Percentiles rank a stretch among this genome's conserved stretches.
phyloP scores from a whole-genome alignment of 2,888 invertebrate genomes.

The Heliothis peltigera region DNA sequence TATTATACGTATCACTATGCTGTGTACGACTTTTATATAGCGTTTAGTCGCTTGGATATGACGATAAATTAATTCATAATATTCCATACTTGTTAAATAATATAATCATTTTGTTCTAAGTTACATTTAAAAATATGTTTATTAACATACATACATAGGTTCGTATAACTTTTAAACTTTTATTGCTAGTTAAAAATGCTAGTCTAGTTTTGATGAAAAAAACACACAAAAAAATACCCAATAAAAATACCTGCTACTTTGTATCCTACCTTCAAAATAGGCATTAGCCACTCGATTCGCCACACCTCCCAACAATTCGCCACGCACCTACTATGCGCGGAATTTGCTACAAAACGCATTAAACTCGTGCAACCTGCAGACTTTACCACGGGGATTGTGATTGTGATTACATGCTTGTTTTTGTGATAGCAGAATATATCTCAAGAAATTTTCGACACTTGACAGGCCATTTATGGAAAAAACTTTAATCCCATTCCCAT shows the following conservation, averaged over 20 bases:
- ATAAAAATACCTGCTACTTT: constrained; percentile 8
- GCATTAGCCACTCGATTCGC: constrained; percentile 46
- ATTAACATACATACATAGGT: too few species aligned
- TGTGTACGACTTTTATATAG: too few species aligned
- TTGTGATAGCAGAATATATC: constrained; percentile 20
- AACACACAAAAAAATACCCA: constrained; percentile 1
- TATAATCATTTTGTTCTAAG: too few species aligned
- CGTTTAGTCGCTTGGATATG: too few species aligned
- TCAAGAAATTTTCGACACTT: constrained; percentile 19
- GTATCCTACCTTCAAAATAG: constrained; percentile 25
- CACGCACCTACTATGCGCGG: constrained; percentile 33
- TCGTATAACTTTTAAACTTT: neutral
- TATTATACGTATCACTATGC: too few species aligned
- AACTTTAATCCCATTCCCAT: constrained; percentile 9
- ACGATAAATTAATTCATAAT: too few species aligned
- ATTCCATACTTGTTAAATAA: too few species aligned
- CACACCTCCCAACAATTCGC: constrained; percentile 40
- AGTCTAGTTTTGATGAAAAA: neutral
- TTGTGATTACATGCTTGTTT: constrained; percentile 70
- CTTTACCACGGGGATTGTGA: constrained; percentile 77
- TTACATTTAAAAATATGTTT: too few species aligned
- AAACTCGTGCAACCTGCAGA: constrained; percentile 48
- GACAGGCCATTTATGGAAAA: constrained; percentile 35
- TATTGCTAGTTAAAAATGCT: neutral
- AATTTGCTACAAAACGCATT: constrained; percentile 38